phyloP scores from a whole-genome alignment of 2,113 vertebrate species.

The Dromaius novaehollandiae region DNA sequence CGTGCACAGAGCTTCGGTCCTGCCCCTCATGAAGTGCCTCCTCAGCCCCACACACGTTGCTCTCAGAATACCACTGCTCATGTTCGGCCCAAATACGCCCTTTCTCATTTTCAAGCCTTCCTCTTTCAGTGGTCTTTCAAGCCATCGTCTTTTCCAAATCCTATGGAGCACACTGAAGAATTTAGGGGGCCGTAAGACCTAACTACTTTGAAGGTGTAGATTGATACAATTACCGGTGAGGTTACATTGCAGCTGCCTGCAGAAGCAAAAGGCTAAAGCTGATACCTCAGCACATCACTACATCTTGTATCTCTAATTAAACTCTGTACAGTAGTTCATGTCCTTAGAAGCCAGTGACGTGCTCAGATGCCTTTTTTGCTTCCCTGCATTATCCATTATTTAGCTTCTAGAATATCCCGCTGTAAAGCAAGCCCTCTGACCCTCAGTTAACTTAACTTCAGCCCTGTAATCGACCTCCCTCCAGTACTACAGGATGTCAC shows the following conservation, averaged over 20 bases:
- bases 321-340: not conserved
- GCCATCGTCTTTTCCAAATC: not conserved
- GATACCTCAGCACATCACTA: not conserved
- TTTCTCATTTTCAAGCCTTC: not conserved
- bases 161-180: not conserved
- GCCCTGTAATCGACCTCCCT: not conserved
- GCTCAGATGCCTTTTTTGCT: not conserved
- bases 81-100: not conserved
- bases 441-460: not conserved
- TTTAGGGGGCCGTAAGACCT: not conserved
- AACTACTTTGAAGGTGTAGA: not conserved
- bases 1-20: not conserved
- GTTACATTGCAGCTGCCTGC: not conserved
- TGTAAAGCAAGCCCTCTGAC: not conserved
- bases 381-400: not conserved
- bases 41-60: not conserved
- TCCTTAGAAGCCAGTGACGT: not conserved
- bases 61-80: not conserved
- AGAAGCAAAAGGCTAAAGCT: not conserved
- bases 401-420: not conserved
- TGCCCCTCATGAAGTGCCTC: rapidly evolving
- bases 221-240: not conserved
- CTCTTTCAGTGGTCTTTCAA: not conserved
- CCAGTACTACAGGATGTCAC: not conserved
- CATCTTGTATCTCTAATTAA: not conserved